Base-by-base conservation (phyloP, 1,140 invertebrate species). In the Drosophila navojoa region DNA sequence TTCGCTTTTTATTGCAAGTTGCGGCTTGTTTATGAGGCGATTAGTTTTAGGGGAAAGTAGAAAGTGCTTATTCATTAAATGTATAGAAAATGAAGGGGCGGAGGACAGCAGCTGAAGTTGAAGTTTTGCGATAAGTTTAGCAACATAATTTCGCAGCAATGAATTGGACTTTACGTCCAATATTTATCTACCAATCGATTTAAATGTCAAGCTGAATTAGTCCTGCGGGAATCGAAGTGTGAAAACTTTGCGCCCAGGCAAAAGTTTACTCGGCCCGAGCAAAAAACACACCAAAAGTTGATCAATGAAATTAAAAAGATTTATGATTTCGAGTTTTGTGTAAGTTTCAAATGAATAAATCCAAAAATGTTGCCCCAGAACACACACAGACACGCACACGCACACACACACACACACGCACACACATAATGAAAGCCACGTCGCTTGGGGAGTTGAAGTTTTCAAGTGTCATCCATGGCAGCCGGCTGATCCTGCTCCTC, bases 251-350 rank as follows among this genome's bases (percentile, higher is more conserved):
- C 22, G 54, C 68, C 25, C 32, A 38, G 35, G 35, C 15, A 60
- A 86, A 86, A 85, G 42, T 78, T 86, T 38, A 38, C 35, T 80
- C 32, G 45, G 61, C 22, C 32, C 57, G 13, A 59, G 74, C 69
- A 35, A 19, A 55, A 42, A 27, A 68, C 59, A 50, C 54, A 66
- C 42, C 61, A 49, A 72, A 76, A 76, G 75, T 81, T 86, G 81
- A 86, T 86, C 85, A 89, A 89, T 84, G 85, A 89, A 89, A 89
- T 89, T 89, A 89, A 89, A 84, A 89, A 89, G 84, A 89, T 90
- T 89, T 89, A 87, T 89, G 84, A 89, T 89, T 89, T 79, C 68
- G 67, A 85, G 63, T 71, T 38, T 38, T 78, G 64, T 49, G 68
- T 73, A 81, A 81, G 75, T 78, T 86, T 60, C 53, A 74, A 67